Percentiles rank a stretch among this genome's conserved stretches.
phyloP scores from a whole-genome alignment of 1,140 invertebrate species.

The Meloidogyne hapla region DNA sequence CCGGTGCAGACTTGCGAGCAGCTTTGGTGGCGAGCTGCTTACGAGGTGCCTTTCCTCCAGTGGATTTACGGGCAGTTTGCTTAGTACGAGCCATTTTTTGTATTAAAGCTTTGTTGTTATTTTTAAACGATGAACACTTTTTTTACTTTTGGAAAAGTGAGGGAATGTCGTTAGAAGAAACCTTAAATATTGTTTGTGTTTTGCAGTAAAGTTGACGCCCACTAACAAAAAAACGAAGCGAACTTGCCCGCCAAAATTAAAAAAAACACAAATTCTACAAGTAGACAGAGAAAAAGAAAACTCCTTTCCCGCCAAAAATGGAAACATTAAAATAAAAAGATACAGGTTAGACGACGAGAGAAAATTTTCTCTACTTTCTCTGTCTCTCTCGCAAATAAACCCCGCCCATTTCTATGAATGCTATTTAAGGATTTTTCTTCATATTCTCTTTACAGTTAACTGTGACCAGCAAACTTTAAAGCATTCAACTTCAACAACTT shows the following conservation, averaged over 20 bases:
- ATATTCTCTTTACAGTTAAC: neutral
- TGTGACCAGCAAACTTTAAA: conserved; percentile 27
- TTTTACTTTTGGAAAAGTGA: neutral
- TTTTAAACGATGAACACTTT: neutral
- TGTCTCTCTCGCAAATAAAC: neutral
- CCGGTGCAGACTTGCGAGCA: conserved; percentile 73
- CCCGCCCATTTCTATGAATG: neutral
- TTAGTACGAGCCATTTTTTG: conserved; percentile 73
- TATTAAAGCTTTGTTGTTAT: neutral
- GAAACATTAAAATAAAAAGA: too few species aligned
- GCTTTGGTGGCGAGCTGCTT: conserved; percentile 84
- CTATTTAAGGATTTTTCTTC: neutral
- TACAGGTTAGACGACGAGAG: too few species aligned
- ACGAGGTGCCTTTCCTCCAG: conserved; percentile 64
- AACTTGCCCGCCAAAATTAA: neutral
- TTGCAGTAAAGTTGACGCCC: neutral
- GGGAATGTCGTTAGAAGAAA: neutral
- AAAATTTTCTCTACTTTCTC: neutral
- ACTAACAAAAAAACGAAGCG: neutral
- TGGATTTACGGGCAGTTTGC: conserved; percentile 67
- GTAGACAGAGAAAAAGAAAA: too few species aligned
- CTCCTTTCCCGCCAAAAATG: too few species aligned
- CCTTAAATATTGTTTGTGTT: neutral
- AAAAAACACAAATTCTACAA: neutral
- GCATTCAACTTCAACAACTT: conserved; percentile 1